Conservation (phyloP, 2,797 vertebrate genomes). For the Melanotaenia parkinsoni region DNA sequence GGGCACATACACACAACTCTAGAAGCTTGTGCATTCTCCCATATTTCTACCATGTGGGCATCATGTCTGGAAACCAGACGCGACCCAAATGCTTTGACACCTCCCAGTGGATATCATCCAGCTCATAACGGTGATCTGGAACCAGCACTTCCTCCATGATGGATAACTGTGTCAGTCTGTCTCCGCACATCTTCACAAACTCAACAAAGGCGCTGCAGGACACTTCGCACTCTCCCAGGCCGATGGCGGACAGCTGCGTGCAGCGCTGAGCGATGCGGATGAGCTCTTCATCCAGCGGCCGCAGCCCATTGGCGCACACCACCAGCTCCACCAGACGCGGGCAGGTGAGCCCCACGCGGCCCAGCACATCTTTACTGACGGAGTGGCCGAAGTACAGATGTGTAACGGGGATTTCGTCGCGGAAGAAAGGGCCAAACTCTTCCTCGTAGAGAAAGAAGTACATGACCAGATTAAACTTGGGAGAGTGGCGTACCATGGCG, state of each 20-base stretch:
- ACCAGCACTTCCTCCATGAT: constrained; percentile 98
- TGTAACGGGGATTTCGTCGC: constrained; percentile 92
- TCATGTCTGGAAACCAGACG: constrained; percentile 98
- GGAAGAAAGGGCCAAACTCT: constrained; percentile 96
- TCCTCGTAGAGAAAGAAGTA: constrained; percentile 98
- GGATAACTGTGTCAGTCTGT: constrained; percentile 93
- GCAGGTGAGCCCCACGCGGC: constrained; percentile 93
- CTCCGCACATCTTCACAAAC: constrained; percentile 96
- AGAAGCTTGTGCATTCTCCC: neutral
- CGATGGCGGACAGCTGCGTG: constrained; percentile 93
- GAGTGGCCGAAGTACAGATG: constrained; percentile 97
- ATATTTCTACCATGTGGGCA: constrained; percentile 92
- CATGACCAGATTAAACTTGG: constrained; percentile 97
- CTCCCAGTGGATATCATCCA: constrained; percentile 98
- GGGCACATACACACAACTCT: neutral
- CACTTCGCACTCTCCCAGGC: constrained; percentile 95
- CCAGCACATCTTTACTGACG: constrained; percentile 95
- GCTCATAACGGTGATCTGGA: constrained; percentile 92
- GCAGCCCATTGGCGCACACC: constrained; percentile 94
- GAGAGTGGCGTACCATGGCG: constrained; percentile 94
- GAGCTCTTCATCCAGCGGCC: constrained; percentile 94
- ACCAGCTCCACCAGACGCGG: constrained; percentile 94
- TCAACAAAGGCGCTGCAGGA: constrained; percentile 98
- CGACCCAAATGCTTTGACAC: constrained; percentile 96
- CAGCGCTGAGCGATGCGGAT: constrained; percentile 95